These are phyloP conservation scores for Scytalopus superciliaris DNA, from an alignment of 2,113 vertebrate species.

Conservation along the genomic window DNA sequence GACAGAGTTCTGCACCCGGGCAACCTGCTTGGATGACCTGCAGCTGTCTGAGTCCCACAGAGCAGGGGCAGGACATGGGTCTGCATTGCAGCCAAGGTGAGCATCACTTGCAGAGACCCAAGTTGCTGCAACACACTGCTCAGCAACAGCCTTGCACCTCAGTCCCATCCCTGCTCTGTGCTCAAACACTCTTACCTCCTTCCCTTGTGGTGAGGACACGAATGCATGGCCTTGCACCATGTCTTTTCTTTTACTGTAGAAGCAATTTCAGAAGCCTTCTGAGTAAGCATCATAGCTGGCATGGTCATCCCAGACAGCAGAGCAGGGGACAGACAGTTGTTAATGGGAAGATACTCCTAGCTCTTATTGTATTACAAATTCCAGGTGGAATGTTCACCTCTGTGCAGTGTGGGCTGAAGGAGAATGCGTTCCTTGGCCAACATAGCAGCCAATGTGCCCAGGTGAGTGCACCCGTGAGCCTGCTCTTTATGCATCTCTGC, in stretches of 20 bases:
- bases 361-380: not conserved
- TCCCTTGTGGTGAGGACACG: fast-evolving
- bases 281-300: not conserved
- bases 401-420: not conserved
- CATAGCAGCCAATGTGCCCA: not conserved
- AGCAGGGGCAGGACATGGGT: not conserved
- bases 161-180: not conserved
- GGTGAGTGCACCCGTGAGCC: not conserved
- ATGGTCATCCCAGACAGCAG: not conserved
- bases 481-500: not conserved
- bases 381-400: not conserved
- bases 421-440: not conserved
- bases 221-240: fast-evolving
- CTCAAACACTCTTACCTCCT: not conserved
- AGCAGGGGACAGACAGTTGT: not conserved
- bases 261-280: not conserved
- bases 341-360: not conserved
- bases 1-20: not conserved
- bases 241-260: not conserved
- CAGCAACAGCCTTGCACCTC: not conserved
- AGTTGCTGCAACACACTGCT: fast-evolving
- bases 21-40: not conserved
- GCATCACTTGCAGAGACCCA: not conserved
- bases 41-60: not conserved
- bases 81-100: not conserved